Conservation (phyloP, 2,113 vertebrate species). For the Anarrhichthys ocellatus region DNA sequence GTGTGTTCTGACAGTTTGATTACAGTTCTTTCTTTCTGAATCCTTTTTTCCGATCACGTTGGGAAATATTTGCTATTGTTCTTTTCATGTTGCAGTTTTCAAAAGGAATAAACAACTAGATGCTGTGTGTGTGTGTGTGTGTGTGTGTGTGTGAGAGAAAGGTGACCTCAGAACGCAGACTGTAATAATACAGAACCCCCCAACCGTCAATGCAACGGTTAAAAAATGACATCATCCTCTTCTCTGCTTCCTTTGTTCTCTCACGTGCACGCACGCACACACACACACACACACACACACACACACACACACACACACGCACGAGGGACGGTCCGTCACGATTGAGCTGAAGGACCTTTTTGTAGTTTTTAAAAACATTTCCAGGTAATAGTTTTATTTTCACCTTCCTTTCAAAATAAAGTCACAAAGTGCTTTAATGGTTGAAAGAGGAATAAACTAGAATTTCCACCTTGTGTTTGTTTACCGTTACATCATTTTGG, state of each 20-base stretch:
- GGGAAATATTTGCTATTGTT: not conserved
- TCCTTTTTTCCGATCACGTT: not conserved
- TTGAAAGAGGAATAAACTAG: too few relatives aligned
- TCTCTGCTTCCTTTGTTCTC: slow-evolving; percentile 57
- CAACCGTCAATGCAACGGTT: slow-evolving; percentile 3
- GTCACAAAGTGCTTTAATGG: too few relatives aligned
- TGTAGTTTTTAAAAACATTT: not conserved
- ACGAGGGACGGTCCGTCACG: not conserved
- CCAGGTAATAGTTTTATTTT: not conserved
- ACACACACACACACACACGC: slow-evolving; percentile 43
- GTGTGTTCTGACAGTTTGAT: not conserved
- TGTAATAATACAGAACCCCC: slow-evolving; percentile 46
- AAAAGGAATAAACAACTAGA: not conserved
- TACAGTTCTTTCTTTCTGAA: not conserved
- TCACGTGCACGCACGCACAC: slow-evolving; percentile 33
- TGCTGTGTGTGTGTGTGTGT: not conserved
- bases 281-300: slow-evolving; percentile 44
- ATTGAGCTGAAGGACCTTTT: too few relatives aligned
- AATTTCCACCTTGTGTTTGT: too few relatives aligned
- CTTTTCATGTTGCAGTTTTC: slow-evolving; percentile 1
- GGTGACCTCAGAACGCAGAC: slow-evolving; percentile 69
- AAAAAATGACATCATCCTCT: slow-evolving; percentile 71
- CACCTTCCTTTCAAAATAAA: too few relatives aligned
- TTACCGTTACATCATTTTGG: too few relatives aligned
- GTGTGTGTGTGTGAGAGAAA: slow-evolving; percentile 25